Base-by-base conservation (phyloP, 2,888 invertebrate species). In the Lasioglossum calceatum region DNA sequence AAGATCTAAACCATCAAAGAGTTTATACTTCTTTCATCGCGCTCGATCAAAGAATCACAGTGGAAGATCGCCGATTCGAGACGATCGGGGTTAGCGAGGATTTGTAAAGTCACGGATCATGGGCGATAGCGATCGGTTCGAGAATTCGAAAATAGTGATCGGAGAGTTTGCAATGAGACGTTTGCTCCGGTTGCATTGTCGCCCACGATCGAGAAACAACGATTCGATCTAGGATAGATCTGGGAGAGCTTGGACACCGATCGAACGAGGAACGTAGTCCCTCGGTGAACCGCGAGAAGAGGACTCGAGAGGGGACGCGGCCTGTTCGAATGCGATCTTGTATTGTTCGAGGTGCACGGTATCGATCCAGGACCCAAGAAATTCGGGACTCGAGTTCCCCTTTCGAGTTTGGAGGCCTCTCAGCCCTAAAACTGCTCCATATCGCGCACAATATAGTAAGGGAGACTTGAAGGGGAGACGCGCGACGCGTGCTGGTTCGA, bases 211-310 rank as follows among this genome's bases (percentile, higher is more conserved):
- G 2, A 39, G 42, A 67, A 77, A 16, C 64, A 47, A 80, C 75
- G 75, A 64, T n/a, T 36, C 14, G 70, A 70, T 42, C 70, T 71
- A n/a, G 2, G 10, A 10, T 12, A 23, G n/a, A 47, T 39, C 76
- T 36, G 27, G 76, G 42, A n/a, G 32, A 23, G 39, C 70, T 36
- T 39, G 36, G 39, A 23, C 1, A 14, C 71, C 42, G 71, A 71
- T 71, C 71, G 71, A 71, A 12, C 75, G 80, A 84, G 85, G 70
- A 64, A 90, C 87, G 88, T 90, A 87, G 89, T 91, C 91, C 88
- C 88, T 90, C 90, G 91, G 79, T 44, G 74, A 61, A 86, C 42
- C 42, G n/a, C 14, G n/a, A 32, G 71, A 27, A 39, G 42, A 39
- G 36, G n/a, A 12, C 50, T 78, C 77, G 71, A 76, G 81, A 50